Evolutionary conservation across 2,113 vertebrate genomes (phyloP).

Genomic region (Echinops telfairi): DNA sequence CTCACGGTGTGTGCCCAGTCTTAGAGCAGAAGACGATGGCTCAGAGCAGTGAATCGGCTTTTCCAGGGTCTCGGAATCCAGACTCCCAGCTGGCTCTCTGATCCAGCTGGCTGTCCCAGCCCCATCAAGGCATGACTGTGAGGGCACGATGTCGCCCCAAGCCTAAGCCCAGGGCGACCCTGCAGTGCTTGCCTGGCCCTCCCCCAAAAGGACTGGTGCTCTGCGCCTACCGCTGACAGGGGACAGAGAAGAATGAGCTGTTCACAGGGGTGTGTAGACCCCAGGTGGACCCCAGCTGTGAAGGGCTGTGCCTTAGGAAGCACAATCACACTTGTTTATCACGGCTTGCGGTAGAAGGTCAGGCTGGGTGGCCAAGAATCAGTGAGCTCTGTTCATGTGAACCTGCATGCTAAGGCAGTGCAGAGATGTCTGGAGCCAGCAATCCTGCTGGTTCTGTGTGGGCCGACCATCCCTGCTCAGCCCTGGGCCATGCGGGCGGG

Average conservation of each 20-base stretch:
- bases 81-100: rapidly evolving
- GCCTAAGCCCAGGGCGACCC: background rate
- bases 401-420: background rate
- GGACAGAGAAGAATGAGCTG: background rate
- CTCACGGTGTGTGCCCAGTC: background rate
- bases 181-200: too few species aligned
- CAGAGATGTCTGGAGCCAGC: rapidly evolving
- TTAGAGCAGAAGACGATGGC: background rate
- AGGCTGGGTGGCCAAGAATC: background rate
- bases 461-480: background rate
- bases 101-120: background rate
- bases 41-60: background rate
- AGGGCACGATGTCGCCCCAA: background rate
- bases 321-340: background rate
- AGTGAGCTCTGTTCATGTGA: background rate
- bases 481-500: background rate
- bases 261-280: background rate
- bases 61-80: background rate
- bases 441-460: too few species aligned
- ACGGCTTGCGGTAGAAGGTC: background rate
- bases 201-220: background rate
- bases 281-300: rapidly evolving
- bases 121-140: background rate
- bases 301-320: background rate
- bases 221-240: background rate